These are phyloP conservation scores for Pseudopipra pipra DNA, from an alignment of 2,113 vertebrate species.

Conservation along the genomic window DNA sequence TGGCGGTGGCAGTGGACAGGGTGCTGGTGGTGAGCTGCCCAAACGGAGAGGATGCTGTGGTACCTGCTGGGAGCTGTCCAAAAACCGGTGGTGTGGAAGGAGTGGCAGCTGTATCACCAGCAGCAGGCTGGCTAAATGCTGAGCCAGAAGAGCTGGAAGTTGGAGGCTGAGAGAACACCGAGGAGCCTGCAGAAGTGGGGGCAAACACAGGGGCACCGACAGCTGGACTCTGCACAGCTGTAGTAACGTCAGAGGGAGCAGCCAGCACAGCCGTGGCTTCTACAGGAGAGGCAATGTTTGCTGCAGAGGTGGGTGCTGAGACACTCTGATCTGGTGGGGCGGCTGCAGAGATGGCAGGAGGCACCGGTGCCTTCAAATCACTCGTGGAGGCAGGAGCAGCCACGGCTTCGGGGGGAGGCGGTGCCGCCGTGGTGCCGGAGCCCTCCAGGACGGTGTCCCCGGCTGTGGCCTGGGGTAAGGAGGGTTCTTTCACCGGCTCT, in stretches of 20 bases:
- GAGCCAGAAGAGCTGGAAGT: conserved; percentile 62
- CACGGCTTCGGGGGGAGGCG: neutral
- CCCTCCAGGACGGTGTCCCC: neutral
- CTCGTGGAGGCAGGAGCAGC: neutral
- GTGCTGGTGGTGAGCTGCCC: conserved; percentile 54
- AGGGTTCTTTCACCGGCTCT: neutral
- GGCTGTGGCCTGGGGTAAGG: neutral
- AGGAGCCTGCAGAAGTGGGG: conserved; percentile 33
- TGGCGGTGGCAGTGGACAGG: neutral
- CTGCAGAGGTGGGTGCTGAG: neutral
- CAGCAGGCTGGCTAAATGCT: conserved; percentile 69
- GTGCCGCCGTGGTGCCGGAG: neutral
- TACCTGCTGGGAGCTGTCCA: conserved; percentile 61
- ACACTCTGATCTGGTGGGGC: neutral
- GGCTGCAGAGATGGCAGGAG: neutral
- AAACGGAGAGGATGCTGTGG: conserved; percentile 60
- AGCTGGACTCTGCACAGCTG: neutral
- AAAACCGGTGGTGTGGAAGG: conserved; percentile 54
- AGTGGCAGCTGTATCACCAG: conserved; percentile 9
- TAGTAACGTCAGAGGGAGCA: neutral
- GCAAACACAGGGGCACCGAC: conserved; percentile 37
- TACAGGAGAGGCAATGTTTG: neutral
- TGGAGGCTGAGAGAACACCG: conserved; percentile 48
- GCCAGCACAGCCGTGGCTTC: neutral
- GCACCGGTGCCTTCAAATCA: neutral